Conservation (phyloP, 2,797 vertebrate species). For the Lepus oiostolus region DNA sequence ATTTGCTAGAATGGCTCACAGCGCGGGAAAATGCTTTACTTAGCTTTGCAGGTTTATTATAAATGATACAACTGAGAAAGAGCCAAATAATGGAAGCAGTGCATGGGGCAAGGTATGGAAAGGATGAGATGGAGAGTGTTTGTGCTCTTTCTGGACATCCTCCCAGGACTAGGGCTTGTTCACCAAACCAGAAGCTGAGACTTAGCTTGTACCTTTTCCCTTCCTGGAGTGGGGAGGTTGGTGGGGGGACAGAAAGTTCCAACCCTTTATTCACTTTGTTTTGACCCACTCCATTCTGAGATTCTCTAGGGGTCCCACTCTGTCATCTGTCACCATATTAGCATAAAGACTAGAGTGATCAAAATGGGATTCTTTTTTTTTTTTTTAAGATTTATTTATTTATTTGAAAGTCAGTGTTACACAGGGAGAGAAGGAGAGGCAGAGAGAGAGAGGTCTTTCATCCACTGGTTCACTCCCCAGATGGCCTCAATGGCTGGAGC, state of each 20-base stretch:
- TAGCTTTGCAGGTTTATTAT: background rate
- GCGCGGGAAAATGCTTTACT: background rate
- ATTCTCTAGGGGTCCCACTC: background rate
- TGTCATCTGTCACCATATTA: background rate
- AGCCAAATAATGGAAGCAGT: background rate
- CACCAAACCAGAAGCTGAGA: background rate
- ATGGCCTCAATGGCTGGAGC: too few species aligned
- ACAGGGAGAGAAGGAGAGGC: too few species aligned
- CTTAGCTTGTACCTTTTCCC: too few species aligned
- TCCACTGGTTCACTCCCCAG: too few species aligned
- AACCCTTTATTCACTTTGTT: background rate
- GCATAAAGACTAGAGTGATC: background rate
- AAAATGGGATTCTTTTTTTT: background rate
- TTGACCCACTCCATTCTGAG: background rate
- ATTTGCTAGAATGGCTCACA: constrained; percentile 33
- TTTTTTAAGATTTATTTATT: too few species aligned
- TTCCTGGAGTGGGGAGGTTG: background rate
- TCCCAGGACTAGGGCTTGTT: background rate
- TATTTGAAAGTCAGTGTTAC: too few species aligned
- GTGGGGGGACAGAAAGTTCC: background rate
- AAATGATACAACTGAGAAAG: background rate
- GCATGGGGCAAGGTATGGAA: background rate
- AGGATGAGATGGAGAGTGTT: background rate
- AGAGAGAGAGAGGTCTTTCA: too few species aligned
- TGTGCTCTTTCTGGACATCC: background rate